Conservation (phyloP, 2,113 vertebrate genomes). For the Dicaeum eximium region DNA sequence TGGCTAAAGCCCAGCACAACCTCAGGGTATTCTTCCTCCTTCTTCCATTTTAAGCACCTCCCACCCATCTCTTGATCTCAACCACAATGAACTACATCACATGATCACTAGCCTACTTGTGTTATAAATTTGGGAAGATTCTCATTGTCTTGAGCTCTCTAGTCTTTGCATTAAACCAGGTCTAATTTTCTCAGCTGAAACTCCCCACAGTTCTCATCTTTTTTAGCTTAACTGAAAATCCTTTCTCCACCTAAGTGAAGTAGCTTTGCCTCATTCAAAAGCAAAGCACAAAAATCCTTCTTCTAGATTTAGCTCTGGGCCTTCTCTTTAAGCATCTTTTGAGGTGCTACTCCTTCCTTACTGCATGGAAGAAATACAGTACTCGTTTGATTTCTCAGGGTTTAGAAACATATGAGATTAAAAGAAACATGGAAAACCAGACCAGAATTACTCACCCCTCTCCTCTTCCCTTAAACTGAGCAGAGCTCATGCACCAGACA, state of each 20-base stretch:
- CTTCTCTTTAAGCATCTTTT: background rate
- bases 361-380: background rate
- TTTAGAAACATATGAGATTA: background rate
- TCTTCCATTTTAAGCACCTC: background rate
- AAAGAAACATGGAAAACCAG: background rate
- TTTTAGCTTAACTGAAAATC: background rate
- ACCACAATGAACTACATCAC: background rate
- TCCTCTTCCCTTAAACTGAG: background rate
- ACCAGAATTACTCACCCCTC: background rate
- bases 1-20: background rate
- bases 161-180: background rate
- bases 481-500: background rate
- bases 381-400: background rate
- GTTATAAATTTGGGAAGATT: background rate
- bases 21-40: background rate
- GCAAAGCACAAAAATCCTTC: background rate
- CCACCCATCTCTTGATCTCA: background rate
- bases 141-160: background rate
- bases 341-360: background rate
- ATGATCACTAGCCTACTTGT: background rate
- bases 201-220: background rate
- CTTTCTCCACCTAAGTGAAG: background rate
- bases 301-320: background rate
- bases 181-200: background rate
- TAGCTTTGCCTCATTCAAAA: background rate